phyloP scores from a whole-genome alignment of 2,797 vertebrate species.

The Pteronotus mesoamericanus region DNA sequence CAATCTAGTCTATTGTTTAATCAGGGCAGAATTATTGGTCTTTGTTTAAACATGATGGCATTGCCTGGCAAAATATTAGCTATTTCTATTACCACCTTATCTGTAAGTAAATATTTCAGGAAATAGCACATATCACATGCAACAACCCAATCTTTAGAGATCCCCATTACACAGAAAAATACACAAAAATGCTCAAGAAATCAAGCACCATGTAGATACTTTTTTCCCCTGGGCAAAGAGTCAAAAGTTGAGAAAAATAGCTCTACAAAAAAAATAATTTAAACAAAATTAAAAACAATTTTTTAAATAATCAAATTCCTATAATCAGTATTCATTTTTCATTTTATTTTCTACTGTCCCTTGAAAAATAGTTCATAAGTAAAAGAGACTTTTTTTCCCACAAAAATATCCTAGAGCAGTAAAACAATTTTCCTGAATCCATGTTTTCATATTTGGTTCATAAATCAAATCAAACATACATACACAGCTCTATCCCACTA shows the following conservation, averaged over 20 bases:
- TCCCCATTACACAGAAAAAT: background rate
- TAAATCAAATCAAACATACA: background rate
- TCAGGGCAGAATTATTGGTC: background rate
- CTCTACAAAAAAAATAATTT: background rate
- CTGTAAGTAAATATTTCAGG: background rate
- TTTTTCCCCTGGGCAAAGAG: background rate
- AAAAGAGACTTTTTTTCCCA: background rate
- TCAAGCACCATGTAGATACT: background rate
- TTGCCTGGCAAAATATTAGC: background rate
- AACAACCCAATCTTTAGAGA: background rate
- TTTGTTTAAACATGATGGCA: background rate
- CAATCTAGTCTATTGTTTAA: background rate
- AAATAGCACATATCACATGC: background rate
- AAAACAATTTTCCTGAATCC: background rate
- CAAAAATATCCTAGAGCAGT: background rate
- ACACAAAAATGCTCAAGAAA: background rate
- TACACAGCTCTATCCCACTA: background rate
- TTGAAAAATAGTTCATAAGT: background rate
- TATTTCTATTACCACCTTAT: background rate
- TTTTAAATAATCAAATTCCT: background rate
- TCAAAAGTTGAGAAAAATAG: conserved; percentile 20
- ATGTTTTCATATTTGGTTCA: background rate
- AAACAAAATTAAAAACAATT: background rate
- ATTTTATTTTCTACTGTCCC: background rate
- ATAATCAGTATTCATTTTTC: background rate